Conservation (phyloP, 2,888 invertebrate species). For the Drosophila longiperda region DNA sequence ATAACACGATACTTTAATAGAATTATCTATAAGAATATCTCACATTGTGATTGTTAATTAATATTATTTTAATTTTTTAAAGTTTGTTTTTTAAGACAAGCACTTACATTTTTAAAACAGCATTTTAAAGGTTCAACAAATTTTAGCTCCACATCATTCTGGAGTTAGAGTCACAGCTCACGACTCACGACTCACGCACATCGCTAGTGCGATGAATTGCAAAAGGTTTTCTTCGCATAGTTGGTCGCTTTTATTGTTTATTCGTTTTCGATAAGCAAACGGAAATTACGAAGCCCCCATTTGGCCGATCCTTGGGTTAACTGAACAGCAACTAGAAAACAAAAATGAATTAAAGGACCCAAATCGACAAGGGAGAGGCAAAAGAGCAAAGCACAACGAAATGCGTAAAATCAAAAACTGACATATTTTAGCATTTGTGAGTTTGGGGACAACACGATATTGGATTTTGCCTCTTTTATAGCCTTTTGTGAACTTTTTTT, state of each 20-base stretch:
- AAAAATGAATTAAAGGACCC: slow-evolving; percentile 66
- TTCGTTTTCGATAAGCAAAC: slow-evolving; percentile 79
- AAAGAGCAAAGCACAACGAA: slow-evolving; percentile 37
- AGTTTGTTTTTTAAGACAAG: neutral
- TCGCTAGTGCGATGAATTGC: slow-evolving; percentile 28
- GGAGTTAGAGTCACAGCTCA: neutral
- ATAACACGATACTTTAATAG: neutral
- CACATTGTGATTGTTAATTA: neutral
- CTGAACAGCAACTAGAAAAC: slow-evolving; percentile 48
- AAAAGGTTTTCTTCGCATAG: slow-evolving; percentile 55
- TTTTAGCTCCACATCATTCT: neutral
- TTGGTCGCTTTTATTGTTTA: slow-evolving; percentile 75
- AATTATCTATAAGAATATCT: neutral
- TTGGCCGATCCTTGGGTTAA: slow-evolving; percentile 59
- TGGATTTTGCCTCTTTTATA: slow-evolving; percentile 47
- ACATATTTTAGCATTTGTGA: slow-evolving; percentile 52
- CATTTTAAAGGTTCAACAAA: neutral
- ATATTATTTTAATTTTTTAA: neutral
- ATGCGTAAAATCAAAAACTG: slow-evolving; percentile 54
- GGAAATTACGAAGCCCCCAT: slow-evolving; percentile 72
- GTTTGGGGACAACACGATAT: slow-evolving; percentile 33
- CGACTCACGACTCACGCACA: slow-evolving; percentile 25
- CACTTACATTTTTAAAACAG: neutral
- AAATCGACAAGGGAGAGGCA: slow-evolving; percentile 29
- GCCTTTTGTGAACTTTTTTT: slow-evolving; percentile 48